These are phyloP conservation scores for Luffia ferchaultella DNA, from an alignment of 2,888 invertebrate species.

Conservation along the genomic window DNA sequence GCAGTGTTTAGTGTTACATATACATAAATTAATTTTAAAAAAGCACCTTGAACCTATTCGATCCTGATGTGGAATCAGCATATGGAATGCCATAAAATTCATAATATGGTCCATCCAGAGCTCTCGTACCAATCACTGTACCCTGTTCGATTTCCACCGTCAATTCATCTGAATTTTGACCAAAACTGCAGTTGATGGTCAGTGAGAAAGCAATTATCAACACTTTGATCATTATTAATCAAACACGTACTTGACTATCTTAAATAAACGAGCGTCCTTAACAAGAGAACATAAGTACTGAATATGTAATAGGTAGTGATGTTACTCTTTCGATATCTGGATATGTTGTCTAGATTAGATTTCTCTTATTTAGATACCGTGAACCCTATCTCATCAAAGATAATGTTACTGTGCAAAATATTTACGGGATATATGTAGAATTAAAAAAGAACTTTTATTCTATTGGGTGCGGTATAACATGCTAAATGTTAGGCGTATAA, in stretches of 20 bases:
- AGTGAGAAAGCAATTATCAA: conserved; percentile 18
- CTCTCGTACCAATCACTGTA: conserved; percentile 29
- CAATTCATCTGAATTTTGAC: conserved; percentile 14
- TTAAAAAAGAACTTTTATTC: no score
- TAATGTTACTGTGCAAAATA: neutral
- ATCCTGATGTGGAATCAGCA: conserved; percentile 44
- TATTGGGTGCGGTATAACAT: no score
- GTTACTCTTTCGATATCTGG: neutral
- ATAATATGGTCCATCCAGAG: conserved; percentile 26
- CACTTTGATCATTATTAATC: conserved; percentile 2
- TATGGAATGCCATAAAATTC: conserved; percentile 50
- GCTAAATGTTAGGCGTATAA: no score
- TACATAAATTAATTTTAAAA: neutral
- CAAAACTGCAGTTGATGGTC: conserved; percentile 16
- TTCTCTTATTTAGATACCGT: neutral
- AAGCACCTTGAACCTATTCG: conserved; percentile 44
- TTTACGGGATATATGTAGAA: no score
- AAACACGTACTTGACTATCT: no score
- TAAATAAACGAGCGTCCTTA: neutral
- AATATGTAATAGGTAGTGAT: neutral
- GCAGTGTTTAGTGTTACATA: no score
- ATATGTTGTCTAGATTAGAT: neutral
- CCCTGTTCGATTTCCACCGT: conserved; percentile 35
- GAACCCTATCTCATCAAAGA: neutral
- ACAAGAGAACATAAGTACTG: neutral